A percentile compares a stretch with the other conserved stretches of the same genome.
These are phyloP conservation scores for Folsomia candida DNA, from an alignment of 2,888 invertebrate genomes.

Conservation along the genomic window DNA sequence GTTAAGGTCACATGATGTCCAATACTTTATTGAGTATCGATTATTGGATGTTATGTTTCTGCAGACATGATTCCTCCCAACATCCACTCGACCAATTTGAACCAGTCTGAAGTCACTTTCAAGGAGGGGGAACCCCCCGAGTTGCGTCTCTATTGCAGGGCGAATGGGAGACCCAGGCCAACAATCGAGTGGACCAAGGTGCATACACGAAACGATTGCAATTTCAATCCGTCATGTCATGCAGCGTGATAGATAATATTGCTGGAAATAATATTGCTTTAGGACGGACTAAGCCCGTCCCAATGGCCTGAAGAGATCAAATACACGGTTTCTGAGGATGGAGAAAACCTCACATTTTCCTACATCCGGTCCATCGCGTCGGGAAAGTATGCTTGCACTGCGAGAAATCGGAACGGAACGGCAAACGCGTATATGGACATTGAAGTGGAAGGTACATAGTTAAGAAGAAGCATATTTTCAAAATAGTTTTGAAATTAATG, in stretches of 20 bases:
- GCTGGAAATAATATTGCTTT: neutral
- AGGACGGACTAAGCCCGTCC: slow-evolving; percentile 5
- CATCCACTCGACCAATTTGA: slow-evolving; percentile 30
- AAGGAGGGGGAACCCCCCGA: slow-evolving; percentile 32
- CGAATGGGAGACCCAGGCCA: slow-evolving; percentile 52
- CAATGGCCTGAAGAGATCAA: slow-evolving; percentile 33
- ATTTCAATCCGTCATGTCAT: neutral
- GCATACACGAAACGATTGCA: too few species aligned
- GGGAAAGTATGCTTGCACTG: slow-evolving; percentile 46
- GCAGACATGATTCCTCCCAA: slow-evolving; percentile 22
- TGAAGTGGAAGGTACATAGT: slow-evolving; percentile 36
- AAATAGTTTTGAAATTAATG: neutral
- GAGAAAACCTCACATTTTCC: slow-evolving; percentile 14
- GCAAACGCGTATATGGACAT: slow-evolving; percentile 31
- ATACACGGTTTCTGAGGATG: slow-evolving; percentile 12
- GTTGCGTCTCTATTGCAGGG: slow-evolving; percentile 49
- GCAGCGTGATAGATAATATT: neutral
- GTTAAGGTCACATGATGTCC: too few species aligned
- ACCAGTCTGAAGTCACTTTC: slow-evolving; percentile 34
- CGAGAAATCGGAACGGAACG: slow-evolving; percentile 41
- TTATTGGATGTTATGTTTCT: too few species aligned
- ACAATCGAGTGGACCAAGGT: slow-evolving; percentile 49
- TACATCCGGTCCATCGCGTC: slow-evolving; percentile 33
- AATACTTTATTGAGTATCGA: too few species aligned
- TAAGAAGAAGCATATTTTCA: slow-evolving; percentile 10